Evolutionary conservation across 2,888 invertebrate species (phyloP).

Genomic region (Tetrapedia diversipes): DNA sequence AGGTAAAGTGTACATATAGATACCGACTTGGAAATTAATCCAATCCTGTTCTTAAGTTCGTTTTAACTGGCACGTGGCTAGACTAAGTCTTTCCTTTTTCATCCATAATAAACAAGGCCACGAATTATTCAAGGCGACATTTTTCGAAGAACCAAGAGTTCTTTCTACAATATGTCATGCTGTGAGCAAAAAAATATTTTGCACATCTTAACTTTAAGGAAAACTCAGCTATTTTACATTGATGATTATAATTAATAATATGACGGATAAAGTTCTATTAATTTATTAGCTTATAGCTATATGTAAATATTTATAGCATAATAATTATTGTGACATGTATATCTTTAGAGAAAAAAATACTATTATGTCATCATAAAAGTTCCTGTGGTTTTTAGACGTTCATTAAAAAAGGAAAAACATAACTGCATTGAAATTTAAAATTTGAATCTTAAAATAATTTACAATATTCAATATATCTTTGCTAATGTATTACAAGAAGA

Average conservation of each 20-base stretch:
- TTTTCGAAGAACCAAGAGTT: slow-evolving; percentile 20
- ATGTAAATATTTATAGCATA: background rate
- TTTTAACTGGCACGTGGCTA: slow-evolving; percentile 30
- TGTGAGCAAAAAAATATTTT: slow-evolving; percentile 10
- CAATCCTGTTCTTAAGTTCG: background rate
- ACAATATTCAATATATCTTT: too few relatives aligned
- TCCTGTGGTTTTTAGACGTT: too few relatives aligned
- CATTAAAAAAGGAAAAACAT: too few relatives aligned
- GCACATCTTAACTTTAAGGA: background rate
- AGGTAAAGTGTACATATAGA: background rate
- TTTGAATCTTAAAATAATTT: too few relatives aligned
- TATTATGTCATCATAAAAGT: too few relatives aligned
- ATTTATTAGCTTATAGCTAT: background rate
- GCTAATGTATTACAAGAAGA: too few relatives aligned
- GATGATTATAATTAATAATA: background rate
- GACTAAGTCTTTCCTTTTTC: slow-evolving; percentile 16
- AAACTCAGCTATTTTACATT: slow-evolving; percentile 11
- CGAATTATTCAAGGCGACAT: slow-evolving; percentile 27
- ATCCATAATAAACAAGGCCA: slow-evolving; percentile 25
- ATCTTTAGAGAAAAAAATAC: too few relatives aligned
- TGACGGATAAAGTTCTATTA: slow-evolving; percentile 16
- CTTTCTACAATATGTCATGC: background rate
- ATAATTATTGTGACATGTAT: too few relatives aligned
- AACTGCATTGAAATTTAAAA: background rate
- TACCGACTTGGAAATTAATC: slow-evolving; percentile 2